phyloP scores from a whole-genome alignment of 1,140 invertebrate genomes.

The Drosophila kepulauana region DNA sequence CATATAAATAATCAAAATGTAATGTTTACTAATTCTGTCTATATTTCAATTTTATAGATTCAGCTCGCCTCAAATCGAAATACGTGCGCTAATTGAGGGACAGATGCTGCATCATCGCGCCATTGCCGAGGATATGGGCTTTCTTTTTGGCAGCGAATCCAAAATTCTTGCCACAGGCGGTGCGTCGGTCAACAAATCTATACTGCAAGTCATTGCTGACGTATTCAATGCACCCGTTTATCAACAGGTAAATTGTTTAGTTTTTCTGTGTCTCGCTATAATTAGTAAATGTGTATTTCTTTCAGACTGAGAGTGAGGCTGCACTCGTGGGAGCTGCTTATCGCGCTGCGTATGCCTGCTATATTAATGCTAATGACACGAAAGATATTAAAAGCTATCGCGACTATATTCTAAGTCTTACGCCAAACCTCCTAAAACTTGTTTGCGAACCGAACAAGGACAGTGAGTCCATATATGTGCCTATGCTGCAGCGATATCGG shows the following conservation, averaged over 20 bases:
- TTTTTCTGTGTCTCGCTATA: background rate
- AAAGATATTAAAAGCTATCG: conserved; percentile 48
- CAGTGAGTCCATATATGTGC: conserved; percentile 88
- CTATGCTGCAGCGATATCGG: conserved; percentile 88
- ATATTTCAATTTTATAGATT: conserved; percentile 54
- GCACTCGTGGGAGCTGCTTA: conserved; percentile 94
- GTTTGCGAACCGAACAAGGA: conserved; percentile 88
- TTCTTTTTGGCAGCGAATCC: conserved; percentile 85
- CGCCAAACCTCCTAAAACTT: conserved; percentile 82
- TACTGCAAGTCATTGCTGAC: conserved; percentile 95
- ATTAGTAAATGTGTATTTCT: background rate
- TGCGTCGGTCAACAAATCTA: conserved; percentile 92
- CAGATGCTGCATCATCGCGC: conserved; percentile 94
- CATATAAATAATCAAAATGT: background rate
- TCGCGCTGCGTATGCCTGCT: conserved; percentile 90
- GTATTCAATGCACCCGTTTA: conserved; percentile 97
- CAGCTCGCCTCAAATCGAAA: conserved; percentile 90
- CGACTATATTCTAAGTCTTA: conserved; percentile 71
- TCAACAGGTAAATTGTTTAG: conserved; percentile 87
- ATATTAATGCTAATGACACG: conserved; percentile 46
- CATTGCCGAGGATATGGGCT: conserved; percentile 94
- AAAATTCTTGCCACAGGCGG: conserved; percentile 95
- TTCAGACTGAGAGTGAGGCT: conserved; percentile 91
- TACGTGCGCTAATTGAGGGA: conserved; percentile 95
- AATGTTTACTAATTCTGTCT: background rate